Percentiles rank a stretch among this genome's conserved stretches.
Evolutionary conservation across 2,113 vertebrate species (phyloP).

Genomic region (Campylomormyrus tamandua): DNA sequence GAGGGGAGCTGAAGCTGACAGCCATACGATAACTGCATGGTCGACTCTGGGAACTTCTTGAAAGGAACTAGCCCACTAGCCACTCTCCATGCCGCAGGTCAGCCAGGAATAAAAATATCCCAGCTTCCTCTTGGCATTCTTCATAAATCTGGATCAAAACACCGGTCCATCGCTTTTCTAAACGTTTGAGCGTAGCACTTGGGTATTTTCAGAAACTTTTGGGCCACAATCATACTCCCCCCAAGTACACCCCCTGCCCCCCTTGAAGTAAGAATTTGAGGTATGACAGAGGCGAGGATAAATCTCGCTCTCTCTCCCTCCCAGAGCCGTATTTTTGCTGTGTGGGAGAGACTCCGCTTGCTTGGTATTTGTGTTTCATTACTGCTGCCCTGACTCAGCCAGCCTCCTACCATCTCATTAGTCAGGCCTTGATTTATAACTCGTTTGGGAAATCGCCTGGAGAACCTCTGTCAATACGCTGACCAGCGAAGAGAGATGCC

Average conservation of each 20-base stretch:
- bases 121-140: neutral
- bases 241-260: no score
- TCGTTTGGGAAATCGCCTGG: slow-evolving; percentile 40
- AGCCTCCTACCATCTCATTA: slow-evolving; percentile 40
- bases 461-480: slow-evolving; percentile 48
- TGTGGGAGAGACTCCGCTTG: slow-evolving; percentile 7
- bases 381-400: slow-evolving; percentile 27
- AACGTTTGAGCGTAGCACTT: neutral
- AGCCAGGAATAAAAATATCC: neutral
- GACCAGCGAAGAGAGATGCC: slow-evolving; percentile 39
- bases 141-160: neutral
- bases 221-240: neutral
- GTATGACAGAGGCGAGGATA: neutral
- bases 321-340: neutral
- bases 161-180: neutral
- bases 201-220: neutral
- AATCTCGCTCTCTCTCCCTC: neutral
- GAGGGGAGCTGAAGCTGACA: neutral
- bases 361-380: slow-evolving; percentile 37
- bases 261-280: neutral
- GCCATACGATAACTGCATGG: neutral
- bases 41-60: no score
- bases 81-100: neutral
- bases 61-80: neutral
- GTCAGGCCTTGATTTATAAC: slow-evolving; percentile 51